phyloP scores from a whole-genome alignment of 2,113 vertebrate genomes.

The Elephantulus edwardii region DNA sequence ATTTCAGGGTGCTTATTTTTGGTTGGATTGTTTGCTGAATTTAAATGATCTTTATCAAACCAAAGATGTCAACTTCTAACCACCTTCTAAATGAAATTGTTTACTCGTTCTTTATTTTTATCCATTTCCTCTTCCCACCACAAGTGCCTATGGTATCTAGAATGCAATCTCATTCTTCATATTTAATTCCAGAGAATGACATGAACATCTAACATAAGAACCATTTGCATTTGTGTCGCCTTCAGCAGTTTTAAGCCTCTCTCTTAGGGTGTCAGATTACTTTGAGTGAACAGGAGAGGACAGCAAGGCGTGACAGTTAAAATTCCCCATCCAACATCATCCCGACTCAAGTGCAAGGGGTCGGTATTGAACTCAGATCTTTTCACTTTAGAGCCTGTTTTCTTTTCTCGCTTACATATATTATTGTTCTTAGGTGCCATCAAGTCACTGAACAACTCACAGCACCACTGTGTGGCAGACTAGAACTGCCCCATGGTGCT shows the following conservation, averaged over 20 bases:
- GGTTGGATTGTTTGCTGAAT: neutral
- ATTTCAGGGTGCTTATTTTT: neutral
- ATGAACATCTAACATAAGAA: neutral
- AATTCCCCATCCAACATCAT: neutral
- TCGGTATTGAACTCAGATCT: neutral
- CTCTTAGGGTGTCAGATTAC: neutral
- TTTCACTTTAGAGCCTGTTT: neutral
- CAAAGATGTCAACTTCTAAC: neutral
- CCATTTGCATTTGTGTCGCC: neutral
- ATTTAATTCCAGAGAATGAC: conserved; percentile 15
- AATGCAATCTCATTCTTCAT: neutral
- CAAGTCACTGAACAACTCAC: neutral
- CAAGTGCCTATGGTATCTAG: neutral
- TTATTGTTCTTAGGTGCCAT: neutral
- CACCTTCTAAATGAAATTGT: neutral
- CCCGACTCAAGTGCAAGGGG: neutral
- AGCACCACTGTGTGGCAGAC: neutral
- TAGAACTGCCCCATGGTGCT: neutral
- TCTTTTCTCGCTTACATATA: neutral
- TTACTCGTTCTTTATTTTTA: neutral
- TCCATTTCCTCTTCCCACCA: neutral
- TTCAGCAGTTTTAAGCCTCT: neutral
- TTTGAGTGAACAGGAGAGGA: neutral
- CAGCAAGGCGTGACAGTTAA: neutral
- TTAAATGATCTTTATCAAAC: conserved; percentile 49